Conservation (phyloP, 30 jellyfish, hydroid and myxozoan genomes). For the Morbakka virulenta region DNA sequence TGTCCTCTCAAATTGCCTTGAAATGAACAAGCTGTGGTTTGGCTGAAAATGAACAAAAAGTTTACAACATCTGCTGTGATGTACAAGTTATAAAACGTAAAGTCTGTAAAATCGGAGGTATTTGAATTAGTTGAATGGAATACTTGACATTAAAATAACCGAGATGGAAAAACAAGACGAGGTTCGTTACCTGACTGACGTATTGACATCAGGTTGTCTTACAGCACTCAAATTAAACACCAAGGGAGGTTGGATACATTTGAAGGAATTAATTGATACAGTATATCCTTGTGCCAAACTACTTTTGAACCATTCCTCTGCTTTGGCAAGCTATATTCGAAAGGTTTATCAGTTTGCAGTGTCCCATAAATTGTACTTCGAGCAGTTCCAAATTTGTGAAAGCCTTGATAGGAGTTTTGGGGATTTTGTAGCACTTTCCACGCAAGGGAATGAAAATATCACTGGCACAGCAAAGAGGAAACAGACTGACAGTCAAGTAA, state of each 20-base stretch:
- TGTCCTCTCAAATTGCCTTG: not conserved
- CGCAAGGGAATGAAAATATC: not conserved
- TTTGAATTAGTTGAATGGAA: too few relatives aligned
- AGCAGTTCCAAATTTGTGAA: conserved; percentile 25
- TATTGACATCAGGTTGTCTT: conserved; percentile 29
- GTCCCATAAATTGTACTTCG: conserved; percentile 7
- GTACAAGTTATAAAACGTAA: too few relatives aligned
- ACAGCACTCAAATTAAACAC: conserved; percentile 62
- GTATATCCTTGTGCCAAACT: conserved; percentile 56
- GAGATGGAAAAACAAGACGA: too few relatives aligned
- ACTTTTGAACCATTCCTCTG: conserved; percentile 18
- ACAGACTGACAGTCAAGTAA: not conserved
- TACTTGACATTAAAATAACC: too few relatives aligned
- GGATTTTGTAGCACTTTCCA: not conserved
- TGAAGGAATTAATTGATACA: conserved; percentile 48
- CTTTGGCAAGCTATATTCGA: conserved; percentile 54
- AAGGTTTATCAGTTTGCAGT: conserved; percentile 29
- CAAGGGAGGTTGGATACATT: conserved; percentile 85
- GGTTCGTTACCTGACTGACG: conserved; percentile 27
- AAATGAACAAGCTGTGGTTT: not conserved
- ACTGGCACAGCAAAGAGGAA: not conserved
- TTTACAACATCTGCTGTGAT: too few relatives aligned
- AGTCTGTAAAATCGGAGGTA: too few relatives aligned
- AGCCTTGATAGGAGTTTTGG: conserved; percentile 27
- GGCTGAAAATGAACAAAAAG: not conserved